Conservation (phyloP, 2,888 invertebrate genomes). For the Drymonia ruficornis region DNA sequence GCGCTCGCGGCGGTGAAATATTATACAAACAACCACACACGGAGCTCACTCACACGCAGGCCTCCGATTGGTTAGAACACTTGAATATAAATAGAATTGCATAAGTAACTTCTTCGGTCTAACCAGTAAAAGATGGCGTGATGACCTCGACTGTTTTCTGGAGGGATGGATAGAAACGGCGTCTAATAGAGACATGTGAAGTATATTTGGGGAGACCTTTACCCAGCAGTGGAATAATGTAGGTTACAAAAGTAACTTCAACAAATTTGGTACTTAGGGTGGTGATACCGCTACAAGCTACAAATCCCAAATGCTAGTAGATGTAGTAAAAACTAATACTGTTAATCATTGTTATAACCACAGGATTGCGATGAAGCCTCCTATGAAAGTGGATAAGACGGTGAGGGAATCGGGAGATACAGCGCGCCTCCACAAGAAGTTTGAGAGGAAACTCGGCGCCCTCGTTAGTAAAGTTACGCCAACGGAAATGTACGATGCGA, state of each 20-base stretch:
- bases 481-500: constrained; percentile 3
- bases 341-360: neutral
- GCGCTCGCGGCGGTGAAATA: constrained; percentile 50
- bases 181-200: too few relatives aligned
- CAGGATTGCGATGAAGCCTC: constrained; percentile 45
- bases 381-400: constrained; percentile 56
- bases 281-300: too few relatives aligned
- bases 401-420: constrained; percentile 67
- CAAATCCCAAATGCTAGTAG: too few relatives aligned
- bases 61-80: constrained; percentile 57
- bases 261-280: too few relatives aligned
- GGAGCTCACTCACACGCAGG: constrained; percentile 51
- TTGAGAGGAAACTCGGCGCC: constrained; percentile 60
- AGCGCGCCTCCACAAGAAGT: constrained; percentile 67
- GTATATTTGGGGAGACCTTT: too few relatives aligned
- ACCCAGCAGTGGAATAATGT: too few relatives aligned
- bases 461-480: constrained; percentile 55
- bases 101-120: too few relatives aligned
- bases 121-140: too few relatives aligned
- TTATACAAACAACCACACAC: constrained; percentile 65
- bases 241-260: too few relatives aligned
- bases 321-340: neutral
- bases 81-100: neutral
- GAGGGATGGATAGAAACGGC: too few relatives aligned
- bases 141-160: too few relatives aligned